Base-by-base conservation (phyloP, 2,888 invertebrate genomes). In the Hermaeophaga mercurialis region DNA sequence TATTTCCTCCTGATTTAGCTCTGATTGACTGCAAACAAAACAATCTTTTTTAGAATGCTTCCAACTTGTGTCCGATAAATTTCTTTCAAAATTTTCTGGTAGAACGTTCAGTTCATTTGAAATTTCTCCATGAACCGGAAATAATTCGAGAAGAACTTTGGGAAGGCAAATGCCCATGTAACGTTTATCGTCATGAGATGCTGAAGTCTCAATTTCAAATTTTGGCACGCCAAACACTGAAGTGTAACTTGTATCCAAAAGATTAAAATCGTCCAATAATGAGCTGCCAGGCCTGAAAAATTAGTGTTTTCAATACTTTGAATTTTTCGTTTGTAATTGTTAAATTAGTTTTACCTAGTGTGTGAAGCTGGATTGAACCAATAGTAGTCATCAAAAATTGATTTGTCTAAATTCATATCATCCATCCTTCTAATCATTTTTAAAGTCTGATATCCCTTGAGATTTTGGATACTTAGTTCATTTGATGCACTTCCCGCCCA, bases 91-190 rank as follows among this genome's bases (percentile, higher is more conserved):
- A 43, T 26, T 46, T 9, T 63, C 60, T 15, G 58, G 58, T 44
- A 59, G 59, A 57, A 61, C 58, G 38, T 45, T 54, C 24, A 58
- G 58, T 33, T 56, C 54, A 33, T 54, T 62, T 7, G 48, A 39
- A 47, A 65, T 62, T 44, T 64, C 63, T 18, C 52, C 61, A 33
- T 64, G 64, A 46, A 54, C 56, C 1, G 71, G 70, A 77, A 90
- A 90, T 55, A 91, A 80, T 70, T 85, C 84, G 58, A 80, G 78
- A 31, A 91, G 80, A 69, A 84, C 84, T 52, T 82, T 79, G 5
- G 92, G 91, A 64, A 91, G 79, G 71, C 88, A 84, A 55, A 92
- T 85, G 15, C 91, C 91, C 80, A 89, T 84, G 72, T 88, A 89
- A 62, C 83, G 82, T 19, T 69, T 67, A 54, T 75, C 75, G 41